Evolutionary conservation across 2,888 invertebrate species (phyloP), one percentile per base, ranked within the genome.

Genomic region (Hypsopygia costalis): DNA sequence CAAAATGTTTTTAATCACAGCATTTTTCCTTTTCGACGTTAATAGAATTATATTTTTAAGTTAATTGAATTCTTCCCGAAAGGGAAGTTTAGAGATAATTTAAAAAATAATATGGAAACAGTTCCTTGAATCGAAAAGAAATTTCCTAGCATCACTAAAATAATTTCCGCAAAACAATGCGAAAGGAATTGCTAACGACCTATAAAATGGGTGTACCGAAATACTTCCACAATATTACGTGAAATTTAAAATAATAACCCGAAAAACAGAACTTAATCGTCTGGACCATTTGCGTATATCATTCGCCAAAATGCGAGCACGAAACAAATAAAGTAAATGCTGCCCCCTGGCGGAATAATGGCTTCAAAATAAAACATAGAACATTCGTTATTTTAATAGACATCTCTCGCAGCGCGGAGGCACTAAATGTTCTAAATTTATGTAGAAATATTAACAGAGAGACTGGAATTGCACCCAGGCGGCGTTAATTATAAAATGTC

Each of bases 381-480:
- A 16, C n/a, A 62, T 69, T 68, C 55, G 52, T 65, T 58, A 54
- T 47, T 42, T 57, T 59, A 60, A 59, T 57, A 61, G 57, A 45
- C 47, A 50, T 32, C 50, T 52, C 43, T 35, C 39, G 37, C 22
- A 44, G 49, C 30, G 5, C 7, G 12, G 8, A 42, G 32, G 34
- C 43, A 43, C 49, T 48, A 47, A 51, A 50, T 53, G 59, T 46
- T 46, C 51, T 45, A 44, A 62, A 59, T 63, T 53, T 51, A 51
- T 49, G 51, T 40, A 21, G 43, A 58, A 58, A 55, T 55, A 59
- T 69, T 66, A 66, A 55, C 53, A 46, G 47, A 35, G 36, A 38
- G 28, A 34, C 36, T 65, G 49, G 42, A 68, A 64, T 60, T 62
- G 52, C 46, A 47, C 49, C 50, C 46, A 43, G 11, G 48, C 43